phyloP scores from a whole-genome alignment of 1,140 invertebrate genomes.

The Triops cancriformis region DNA sequence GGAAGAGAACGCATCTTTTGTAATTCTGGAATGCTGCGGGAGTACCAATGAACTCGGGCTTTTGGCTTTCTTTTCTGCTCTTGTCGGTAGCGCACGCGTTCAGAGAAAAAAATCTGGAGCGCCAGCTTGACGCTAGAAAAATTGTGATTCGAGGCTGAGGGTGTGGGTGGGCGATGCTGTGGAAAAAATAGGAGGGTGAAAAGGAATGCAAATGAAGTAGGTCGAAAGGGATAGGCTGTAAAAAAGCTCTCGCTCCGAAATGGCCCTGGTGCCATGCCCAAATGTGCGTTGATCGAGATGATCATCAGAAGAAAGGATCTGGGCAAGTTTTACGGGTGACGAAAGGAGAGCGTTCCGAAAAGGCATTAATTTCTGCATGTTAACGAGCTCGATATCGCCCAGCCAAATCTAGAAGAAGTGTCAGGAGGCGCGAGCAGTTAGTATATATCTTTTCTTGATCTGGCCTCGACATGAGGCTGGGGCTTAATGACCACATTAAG shows the following conservation, averaged over 20 bases:
- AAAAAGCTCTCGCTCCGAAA: not conserved
- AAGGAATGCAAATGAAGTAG: constrained; percentile 7
- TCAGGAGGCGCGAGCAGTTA: not conserved
- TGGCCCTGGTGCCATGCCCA: not conserved
- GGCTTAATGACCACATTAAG: constrained; percentile 11
- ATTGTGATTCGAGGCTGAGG: constrained; percentile 4
- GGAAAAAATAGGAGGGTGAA: not conserved
- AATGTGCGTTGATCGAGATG: not conserved
- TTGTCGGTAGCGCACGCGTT: not conserved
- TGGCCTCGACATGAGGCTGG: constrained; percentile 7
- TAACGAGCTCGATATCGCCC: not conserved
- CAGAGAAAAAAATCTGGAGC: not conserved
- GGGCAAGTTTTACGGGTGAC: not conserved
- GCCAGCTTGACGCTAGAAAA: not conserved
- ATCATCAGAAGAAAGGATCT: not conserved
- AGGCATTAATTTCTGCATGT: constrained; percentile 11
- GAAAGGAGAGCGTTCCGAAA: not conserved
- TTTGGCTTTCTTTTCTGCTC: not conserved
- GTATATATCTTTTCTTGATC: constrained; percentile 11
- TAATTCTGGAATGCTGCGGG: not conserved
- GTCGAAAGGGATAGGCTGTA: constrained; percentile 9
- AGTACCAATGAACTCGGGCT: not conserved
- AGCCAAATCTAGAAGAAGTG: constrained; percentile 5
- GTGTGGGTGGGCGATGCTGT: not conserved
- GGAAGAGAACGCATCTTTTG: not conserved